Evolutionary conservation across 2,797 vertebrate genomes (phyloP).

Genomic region (Natrix natrix): DNA sequence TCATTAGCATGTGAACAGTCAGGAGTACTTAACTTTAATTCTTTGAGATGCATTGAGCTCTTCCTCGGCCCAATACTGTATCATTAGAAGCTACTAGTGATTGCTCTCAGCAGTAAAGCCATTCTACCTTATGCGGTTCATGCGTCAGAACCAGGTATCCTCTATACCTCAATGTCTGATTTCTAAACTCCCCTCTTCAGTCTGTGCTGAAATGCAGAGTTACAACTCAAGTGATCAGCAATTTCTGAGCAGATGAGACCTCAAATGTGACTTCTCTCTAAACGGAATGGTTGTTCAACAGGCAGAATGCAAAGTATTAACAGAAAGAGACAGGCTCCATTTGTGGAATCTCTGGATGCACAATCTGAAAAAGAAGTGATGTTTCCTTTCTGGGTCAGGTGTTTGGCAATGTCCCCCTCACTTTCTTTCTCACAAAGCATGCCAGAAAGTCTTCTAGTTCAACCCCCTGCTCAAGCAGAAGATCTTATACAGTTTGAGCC

Average conservation of each 20-base stretch:
- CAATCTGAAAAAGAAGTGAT: not conserved
- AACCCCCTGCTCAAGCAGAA: no score
- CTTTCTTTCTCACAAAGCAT: not conserved
- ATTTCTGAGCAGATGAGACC: not conserved
- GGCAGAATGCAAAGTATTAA: not conserved
- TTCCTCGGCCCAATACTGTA: conserved; percentile 24
- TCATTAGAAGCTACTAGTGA: conserved; percentile 41
- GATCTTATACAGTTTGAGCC: no score
- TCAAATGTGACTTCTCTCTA: not conserved
- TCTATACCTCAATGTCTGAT: conserved; percentile 5
- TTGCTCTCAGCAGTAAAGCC: conserved; percentile 24
- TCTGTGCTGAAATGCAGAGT: not conserved
- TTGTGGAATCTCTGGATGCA: conserved; percentile 13
- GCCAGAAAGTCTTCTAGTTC: no score
- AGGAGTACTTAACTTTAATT: conserved; percentile 7
- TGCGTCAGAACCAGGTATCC: conserved; percentile 19
- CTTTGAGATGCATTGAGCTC: conserved; percentile 33
- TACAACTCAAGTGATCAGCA: not conserved
- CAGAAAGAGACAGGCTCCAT: not conserved
- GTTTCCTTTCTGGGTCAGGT: not conserved
- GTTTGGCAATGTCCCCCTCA: conserved; percentile 11
- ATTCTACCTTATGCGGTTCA: conserved; percentile 14
- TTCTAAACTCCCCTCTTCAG: not conserved
- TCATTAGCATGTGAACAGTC: not conserved
- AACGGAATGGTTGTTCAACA: not conserved